Percentiles rank a stretch among this genome's conserved stretches.
Conservation (phyloP, 1,140 invertebrate genomes). For the Hylyphantes graminicola region DNA sequence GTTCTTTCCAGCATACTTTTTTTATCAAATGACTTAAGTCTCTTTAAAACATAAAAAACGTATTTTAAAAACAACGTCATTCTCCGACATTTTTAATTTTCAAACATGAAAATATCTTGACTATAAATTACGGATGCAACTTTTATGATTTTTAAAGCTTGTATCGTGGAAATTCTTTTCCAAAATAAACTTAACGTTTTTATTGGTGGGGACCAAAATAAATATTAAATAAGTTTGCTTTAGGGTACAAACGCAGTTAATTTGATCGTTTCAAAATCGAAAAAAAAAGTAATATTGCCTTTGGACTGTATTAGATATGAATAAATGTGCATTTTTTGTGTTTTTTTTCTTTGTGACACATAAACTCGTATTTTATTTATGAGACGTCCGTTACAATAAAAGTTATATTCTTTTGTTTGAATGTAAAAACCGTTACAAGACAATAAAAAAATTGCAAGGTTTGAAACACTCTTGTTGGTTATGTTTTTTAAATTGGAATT, state of each 20-base stretch:
- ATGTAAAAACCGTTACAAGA: no score
- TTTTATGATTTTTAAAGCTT: no score
- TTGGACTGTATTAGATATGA: constrained; percentile 4
- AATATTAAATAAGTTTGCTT: not conserved
- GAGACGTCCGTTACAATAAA: constrained; percentile 1
- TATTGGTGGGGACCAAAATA: not conserved
- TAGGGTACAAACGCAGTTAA: not conserved
- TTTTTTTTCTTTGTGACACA: not conserved
- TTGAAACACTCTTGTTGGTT: no score
- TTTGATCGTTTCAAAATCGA: constrained; percentile 22
- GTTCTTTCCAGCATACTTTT: not conserved
- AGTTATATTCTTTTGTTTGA: not conserved
- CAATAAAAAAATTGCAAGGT: no score
- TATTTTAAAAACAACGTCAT: not conserved
- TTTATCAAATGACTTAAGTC: constrained; percentile 14
- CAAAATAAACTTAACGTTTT: no score
- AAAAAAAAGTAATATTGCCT: not conserved
- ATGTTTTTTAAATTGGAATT: no score
- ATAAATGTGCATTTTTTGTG: constrained; percentile 9
- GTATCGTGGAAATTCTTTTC: no score
- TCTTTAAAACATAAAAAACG: not conserved
- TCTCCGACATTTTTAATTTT: not conserved
- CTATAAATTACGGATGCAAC: no score
- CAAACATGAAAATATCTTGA: not conserved
- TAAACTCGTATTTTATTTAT: constrained; percentile 37